A percentile compares a stretch with the other conserved stretches of the same genome.
Evolutionary conservation across 2,113 vertebrate species (phyloP).

Genomic region (Oreochromis tanganicae): DNA sequence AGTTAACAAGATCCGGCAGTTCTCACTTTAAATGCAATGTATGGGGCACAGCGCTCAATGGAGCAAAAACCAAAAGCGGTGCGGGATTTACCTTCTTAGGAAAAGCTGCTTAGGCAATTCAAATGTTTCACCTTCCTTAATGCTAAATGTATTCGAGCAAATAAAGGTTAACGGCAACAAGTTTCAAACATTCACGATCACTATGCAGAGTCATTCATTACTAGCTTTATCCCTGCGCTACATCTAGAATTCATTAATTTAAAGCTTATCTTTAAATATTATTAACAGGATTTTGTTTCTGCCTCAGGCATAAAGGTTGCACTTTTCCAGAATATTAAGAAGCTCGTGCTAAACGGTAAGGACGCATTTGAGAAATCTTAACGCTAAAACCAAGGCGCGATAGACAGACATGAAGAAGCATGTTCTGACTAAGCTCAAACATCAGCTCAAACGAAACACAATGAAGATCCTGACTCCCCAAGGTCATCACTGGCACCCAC

Average conservation of each 20-base stretch:
- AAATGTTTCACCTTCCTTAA: not conserved
- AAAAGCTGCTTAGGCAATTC: not conserved
- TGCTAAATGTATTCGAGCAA: not conserved
- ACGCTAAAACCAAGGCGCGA: not conserved
- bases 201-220: not conserved
- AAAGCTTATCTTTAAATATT: not conserved
- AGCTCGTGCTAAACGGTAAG: not conserved
- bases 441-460: constrained; percentile 12
- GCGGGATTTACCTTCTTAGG: not conserved
- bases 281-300: not conserved
- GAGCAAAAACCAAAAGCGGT: not conserved
- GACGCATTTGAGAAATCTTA: not conserved
- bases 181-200: not conserved
- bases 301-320: not conserved
- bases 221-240: not conserved
- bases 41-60: not conserved
- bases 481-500: constrained; percentile 55
- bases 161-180: not conserved
- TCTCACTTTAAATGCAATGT: not conserved
- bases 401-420: not conserved
- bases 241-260: not conserved
- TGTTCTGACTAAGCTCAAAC: not conserved
- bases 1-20: not conserved
- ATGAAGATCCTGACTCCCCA: constrained; percentile 47
- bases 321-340: not conserved